Percentiles rank a stretch among this genome's conserved stretches.
These are phyloP conservation scores for Megathymus violae DNA, from an alignment of 1,140 invertebrate species.

Conservation along the genomic window DNA sequence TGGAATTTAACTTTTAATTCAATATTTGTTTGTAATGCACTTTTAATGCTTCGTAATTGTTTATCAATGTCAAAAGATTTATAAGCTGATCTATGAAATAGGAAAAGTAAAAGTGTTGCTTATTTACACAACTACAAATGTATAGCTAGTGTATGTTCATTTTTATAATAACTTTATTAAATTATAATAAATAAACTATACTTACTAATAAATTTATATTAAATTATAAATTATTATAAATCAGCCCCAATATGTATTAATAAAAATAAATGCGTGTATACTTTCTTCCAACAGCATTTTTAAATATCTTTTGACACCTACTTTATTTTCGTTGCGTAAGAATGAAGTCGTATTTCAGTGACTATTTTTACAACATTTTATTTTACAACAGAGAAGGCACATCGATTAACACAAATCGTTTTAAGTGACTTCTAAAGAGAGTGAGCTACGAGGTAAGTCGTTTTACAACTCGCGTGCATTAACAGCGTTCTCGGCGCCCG, in stretches of 20 bases:
- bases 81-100: background rate
- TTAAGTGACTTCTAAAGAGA: slow-evolving; percentile 21
- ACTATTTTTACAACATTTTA: slow-evolving; percentile 25
- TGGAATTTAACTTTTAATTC: slow-evolving; percentile 29
- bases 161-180: too few species aligned
- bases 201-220: too few species aligned
- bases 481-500: slow-evolving; percentile 48
- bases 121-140: too few species aligned
- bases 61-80: slow-evolving; percentile 1
- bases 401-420: slow-evolving; percentile 44
- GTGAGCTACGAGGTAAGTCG: slow-evolving; percentile 25
- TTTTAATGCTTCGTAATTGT: background rate
- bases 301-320: slow-evolving; percentile 5
- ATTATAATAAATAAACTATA: too few species aligned
- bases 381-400: slow-evolving; percentile 20
- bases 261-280: background rate
- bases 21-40: slow-evolving; percentile 24
- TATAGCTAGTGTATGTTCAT: too few species aligned
- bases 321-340: slow-evolving; percentile 20
- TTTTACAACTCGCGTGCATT: slow-evolving; percentile 28
- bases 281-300: background rate
- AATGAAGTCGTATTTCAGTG: slow-evolving; percentile 19
- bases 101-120: too few species aligned
- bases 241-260: too few species aligned
- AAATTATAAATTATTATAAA: too few species aligned